phyloP scores from a whole-genome alignment of 1,140 invertebrate genomes.

The Megathymus violae region DNA sequence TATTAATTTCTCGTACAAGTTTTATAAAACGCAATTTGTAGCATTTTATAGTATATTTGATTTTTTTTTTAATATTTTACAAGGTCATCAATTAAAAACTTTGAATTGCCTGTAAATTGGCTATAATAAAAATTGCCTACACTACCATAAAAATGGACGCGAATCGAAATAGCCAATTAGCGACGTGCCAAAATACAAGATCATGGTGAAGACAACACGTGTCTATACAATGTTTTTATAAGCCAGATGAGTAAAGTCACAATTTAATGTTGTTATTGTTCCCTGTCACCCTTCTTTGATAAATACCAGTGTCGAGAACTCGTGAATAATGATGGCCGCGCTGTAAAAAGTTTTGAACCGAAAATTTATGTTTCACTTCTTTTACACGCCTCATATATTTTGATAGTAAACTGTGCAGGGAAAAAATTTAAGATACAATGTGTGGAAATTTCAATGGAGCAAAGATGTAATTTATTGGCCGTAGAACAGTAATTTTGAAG shows the following conservation, averaged over 20 bases:
- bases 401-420: constrained; percentile 23
- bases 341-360: constrained; percentile 37
- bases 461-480: constrained; percentile 10
- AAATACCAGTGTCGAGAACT: constrained; percentile 33
- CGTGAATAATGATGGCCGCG: constrained; percentile 25
- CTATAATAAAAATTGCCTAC: constrained; percentile 38
- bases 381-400: constrained; percentile 41
- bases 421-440: constrained; percentile 28
- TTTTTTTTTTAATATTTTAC: constrained; percentile 15
- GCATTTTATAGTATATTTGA: no score
- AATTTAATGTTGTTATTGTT: constrained; percentile 38
- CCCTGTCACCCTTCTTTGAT: constrained; percentile 38
- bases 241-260: constrained; percentile 13
- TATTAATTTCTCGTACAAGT: background rate
- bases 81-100: constrained; percentile 23
- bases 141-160: constrained; percentile 34
- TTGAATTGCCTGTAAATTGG: constrained; percentile 31
- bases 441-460: constrained; percentile 21
- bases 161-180: constrained; percentile 46
- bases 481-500: no score
- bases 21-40: no score
- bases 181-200: constrained; percentile 38
- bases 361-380: constrained; percentile 39
- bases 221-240: constrained; percentile 36
- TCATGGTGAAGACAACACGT: constrained; percentile 28